phyloP scores from a whole-genome alignment of 2,797 vertebrate genomes.

The Smutsia temminckii region DNA sequence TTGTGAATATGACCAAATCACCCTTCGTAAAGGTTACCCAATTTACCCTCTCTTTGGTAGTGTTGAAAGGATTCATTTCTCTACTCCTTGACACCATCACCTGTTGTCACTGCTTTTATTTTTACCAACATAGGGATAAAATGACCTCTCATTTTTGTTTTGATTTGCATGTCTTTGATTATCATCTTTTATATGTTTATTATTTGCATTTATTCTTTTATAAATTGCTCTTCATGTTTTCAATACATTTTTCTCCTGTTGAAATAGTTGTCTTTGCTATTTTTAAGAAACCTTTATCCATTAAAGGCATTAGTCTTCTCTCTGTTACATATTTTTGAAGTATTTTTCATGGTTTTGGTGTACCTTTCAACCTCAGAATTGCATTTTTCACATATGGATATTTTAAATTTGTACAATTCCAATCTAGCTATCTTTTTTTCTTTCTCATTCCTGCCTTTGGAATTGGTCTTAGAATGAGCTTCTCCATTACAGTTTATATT shows the following conservation, averaged over 20 bases:
- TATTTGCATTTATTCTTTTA: slow-evolving; percentile 33
- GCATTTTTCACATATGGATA: neutral
- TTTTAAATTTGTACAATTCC: neutral
- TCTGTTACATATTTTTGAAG: neutral
- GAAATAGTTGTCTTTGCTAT: slow-evolving; percentile 7
- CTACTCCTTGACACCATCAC: neutral
- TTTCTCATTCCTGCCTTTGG: slow-evolving; percentile 6
- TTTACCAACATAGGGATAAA: neutral
- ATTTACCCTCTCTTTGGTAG: neutral
- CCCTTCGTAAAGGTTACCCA: neutral
- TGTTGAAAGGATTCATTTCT: neutral
- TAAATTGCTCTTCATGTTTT: slow-evolving; percentile 17
- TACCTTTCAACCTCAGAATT: slow-evolving; percentile 43
- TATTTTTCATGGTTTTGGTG: neutral
- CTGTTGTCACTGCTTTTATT: neutral
- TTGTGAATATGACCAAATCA: neutral
- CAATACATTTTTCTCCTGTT: neutral
- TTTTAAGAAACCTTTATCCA: neutral
- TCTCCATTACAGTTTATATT: neutral
- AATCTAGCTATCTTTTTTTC: neutral
- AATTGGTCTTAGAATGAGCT: neutral
- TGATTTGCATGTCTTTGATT: slow-evolving; percentile 44
- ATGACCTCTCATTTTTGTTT: neutral
- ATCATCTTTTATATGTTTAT: neutral
- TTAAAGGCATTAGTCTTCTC: neutral